Percentiles rank a stretch among this genome's conserved stretches.
These are phyloP conservation scores for Dione vanillae DNA, from an alignment of 2,888 invertebrate genomes.

Conservation along the genomic window DNA sequence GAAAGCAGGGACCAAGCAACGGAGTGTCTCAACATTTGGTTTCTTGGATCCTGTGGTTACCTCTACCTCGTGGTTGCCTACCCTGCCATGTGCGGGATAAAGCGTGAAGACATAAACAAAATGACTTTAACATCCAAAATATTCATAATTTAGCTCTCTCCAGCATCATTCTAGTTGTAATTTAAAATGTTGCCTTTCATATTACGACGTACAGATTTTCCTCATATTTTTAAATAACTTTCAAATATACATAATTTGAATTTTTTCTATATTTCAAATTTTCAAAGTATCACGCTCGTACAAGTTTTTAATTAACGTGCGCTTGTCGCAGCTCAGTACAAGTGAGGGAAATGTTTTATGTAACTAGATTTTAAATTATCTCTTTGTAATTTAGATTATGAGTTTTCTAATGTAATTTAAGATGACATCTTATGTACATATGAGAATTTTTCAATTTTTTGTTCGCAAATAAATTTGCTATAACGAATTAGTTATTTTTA, in stretches of 20 bases:
- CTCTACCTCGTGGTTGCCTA: no score
- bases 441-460: not conserved
- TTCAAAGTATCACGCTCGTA: slow-evolving; percentile 13
- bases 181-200: not conserved
- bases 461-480: no score
- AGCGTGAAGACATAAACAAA: no score
- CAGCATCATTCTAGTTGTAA: not conserved
- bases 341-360: not conserved
- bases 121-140: no score
- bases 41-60: no score
- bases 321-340: not conserved
- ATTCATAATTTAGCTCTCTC: no score
- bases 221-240: slow-evolving; percentile 14
- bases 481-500: no score
- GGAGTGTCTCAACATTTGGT: no score
- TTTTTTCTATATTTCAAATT: slow-evolving; percentile 5
- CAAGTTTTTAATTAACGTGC: slow-evolving; percentile 21
- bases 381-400: not conserved
- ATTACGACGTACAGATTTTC: slow-evolving; percentile 5
- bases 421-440: not conserved
- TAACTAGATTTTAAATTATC: not conserved
- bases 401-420: not conserved
- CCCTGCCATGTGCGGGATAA: no score
- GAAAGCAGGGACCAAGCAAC: no score
- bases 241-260: not conserved